These are phyloP conservation scores for Taeniopygia guttata DNA, from an alignment of 2,797 vertebrate species.

Conservation along the genomic window DNA sequence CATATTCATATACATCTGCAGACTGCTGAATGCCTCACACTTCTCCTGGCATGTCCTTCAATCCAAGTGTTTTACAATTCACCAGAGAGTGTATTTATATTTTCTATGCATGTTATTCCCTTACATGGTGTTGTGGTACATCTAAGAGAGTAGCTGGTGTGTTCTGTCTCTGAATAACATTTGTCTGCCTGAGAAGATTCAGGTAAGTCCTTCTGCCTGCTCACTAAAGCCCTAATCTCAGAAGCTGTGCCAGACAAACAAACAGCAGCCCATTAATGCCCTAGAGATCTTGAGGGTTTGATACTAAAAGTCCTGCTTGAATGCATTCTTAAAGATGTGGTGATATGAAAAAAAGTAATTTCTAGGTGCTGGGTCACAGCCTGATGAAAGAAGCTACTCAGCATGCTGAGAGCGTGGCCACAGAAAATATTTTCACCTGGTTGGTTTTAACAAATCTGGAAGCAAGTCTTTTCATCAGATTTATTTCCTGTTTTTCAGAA, in stretches of 20 bases:
- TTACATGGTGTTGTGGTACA: not conserved
- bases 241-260: not conserved
- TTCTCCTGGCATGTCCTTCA: not conserved
- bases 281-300: not conserved
- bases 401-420: not conserved
- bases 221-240: not conserved
- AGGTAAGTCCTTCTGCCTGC: not conserved
- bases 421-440: not conserved
- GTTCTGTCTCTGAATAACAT: not conserved
- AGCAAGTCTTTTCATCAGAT: not conserved
- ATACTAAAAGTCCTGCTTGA: not conserved
- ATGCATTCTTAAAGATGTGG: not conserved
- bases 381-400: not conserved
- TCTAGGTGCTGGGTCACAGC: not conserved
- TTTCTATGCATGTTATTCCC: not conserved
- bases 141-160: not conserved
- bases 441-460: not conserved
- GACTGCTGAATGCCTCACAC: not conserved
- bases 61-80: not conserved
- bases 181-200: not conserved
- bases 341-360: not conserved
- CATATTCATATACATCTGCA: not conserved
- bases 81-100: not conserved
- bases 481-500: not conserved
- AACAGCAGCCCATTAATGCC: not conserved